Evolutionary conservation across 2,888 invertebrate species (phyloP).

Genomic region (Drosophila picticornis): DNA sequence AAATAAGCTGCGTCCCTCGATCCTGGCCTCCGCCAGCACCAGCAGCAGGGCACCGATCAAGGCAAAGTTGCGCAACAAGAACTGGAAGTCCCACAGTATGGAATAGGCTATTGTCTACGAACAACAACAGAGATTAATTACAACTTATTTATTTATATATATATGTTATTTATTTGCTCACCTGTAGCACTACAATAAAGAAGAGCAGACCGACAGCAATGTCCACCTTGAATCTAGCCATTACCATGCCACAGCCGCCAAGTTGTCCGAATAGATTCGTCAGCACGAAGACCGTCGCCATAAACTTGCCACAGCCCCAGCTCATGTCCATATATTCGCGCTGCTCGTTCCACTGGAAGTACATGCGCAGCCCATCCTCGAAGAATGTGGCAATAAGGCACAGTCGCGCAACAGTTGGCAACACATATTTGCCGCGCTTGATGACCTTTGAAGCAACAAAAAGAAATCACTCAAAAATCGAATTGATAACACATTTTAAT

Average conservation of each 20-base stretch:
- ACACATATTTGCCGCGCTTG: slow-evolving; percentile 94
- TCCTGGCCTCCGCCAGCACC: slow-evolving; percentile 97
- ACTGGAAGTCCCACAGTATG: slow-evolving; percentile 99
- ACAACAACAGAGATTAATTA: neutral
- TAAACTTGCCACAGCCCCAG: slow-evolving; percentile 97
- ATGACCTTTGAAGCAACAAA: slow-evolving; percentile 89
- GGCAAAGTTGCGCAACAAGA: slow-evolving; percentile 97
- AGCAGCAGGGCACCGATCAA: slow-evolving; percentile 98
- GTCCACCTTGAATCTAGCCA: slow-evolving; percentile 95
- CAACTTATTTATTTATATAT: neutral
- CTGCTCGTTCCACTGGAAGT: slow-evolving; percentile 99
- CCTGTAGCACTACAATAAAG: slow-evolving; percentile 98
- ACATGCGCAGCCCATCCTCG: slow-evolving; percentile 99
- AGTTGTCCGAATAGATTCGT: slow-evolving; percentile 98
- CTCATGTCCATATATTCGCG: slow-evolving; percentile 98
- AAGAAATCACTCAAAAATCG: slow-evolving; percentile 7
- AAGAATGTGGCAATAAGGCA: slow-evolving; percentile 99
- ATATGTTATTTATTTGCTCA: slow-evolving; percentile 82
- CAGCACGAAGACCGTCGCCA: slow-evolving; percentile 97
- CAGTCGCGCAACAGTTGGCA: slow-evolving; percentile 97
- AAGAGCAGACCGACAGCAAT: slow-evolving; percentile 96
- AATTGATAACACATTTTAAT: slow-evolving; percentile 16
- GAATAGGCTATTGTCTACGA: slow-evolving; percentile 96
- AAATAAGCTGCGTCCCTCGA: slow-evolving; percentile 97
- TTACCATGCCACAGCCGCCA: slow-evolving; percentile 98